Evolutionary conservation across 2,113 vertebrate genomes (phyloP), one percentile per base, ranked within the genome.

Genomic region (Pachyramphus minor): DNA sequence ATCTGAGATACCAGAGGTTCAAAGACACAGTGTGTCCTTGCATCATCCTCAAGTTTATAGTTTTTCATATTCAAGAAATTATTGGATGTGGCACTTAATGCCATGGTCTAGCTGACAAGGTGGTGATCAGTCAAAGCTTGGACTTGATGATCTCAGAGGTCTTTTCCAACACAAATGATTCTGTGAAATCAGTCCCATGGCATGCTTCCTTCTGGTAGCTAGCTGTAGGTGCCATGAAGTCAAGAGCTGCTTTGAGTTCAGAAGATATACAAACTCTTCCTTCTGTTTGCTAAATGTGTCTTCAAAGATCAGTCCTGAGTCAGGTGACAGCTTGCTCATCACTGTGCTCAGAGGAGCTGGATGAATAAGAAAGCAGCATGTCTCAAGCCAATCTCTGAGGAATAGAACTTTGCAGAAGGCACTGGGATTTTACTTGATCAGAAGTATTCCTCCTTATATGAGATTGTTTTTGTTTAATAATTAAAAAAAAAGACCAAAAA

Each of bases 351-450:
- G 64, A 41, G 59, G 41, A 82, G 14, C 17, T 71, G 45, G 45
- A 20, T 41, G n/a, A 37, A 15, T 21, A 22, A 52, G 19, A 66
- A 53, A 39, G 9, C 9, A 47, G 3, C 0, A 0, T 7, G 4
- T n/a, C 22, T 45, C 16, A 52, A 84, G 31, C 18, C 33, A 52
- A 14, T 12, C 8, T 84, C 31, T 22, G 39, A 37, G 63, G 10
- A 37, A 8, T 9, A 10, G 52, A 35, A 10, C 22, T 42, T 44
- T 37, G 28, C 15, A 62, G 41, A 58, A 81, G 39, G 7, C 41
- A 23, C 37, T 25, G 28, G n/a, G 4, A 17, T 74, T 62, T 67
- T 39, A 28, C 31, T 24, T 37, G 7, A 14, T 30, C 41, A 49
- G 41, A 24, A 60, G 31, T 25, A 16, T 39, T 72, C 10, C 12